Percentiles rank a stretch among this genome's conserved stretches.
These are phyloP conservation scores for Parthenolecanium corni DNA, from an alignment of 2,888 invertebrate genomes.

Conservation along the genomic window DNA sequence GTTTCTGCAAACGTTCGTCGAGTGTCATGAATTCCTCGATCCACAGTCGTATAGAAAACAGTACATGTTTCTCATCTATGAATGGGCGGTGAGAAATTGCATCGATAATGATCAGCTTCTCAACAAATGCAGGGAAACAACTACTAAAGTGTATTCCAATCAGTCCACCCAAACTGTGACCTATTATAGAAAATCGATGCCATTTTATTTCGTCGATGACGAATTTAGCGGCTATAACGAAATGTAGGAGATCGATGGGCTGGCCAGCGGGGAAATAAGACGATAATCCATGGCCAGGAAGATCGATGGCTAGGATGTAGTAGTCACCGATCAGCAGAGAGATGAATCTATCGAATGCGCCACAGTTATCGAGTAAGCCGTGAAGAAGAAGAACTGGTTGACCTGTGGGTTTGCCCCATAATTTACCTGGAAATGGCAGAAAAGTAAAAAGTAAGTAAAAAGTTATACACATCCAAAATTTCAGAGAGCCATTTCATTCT, in stretches of 20 bases:
- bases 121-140: conserved; percentile 35
- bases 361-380: conserved; percentile 40
- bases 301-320: conserved; percentile 39
- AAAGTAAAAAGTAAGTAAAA: too few species aligned
- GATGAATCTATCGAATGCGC: conserved; percentile 39
- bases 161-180: conserved; percentile 41
- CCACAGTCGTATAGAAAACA: conserved; percentile 30
- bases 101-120: conserved; percentile 37
- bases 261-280: conserved; percentile 38
- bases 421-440: conserved; percentile 34
- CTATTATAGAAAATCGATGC: conserved; percentile 37
- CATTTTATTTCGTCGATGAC: conserved; percentile 38
- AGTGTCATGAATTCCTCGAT: conserved; percentile 33
- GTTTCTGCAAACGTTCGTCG: conserved; percentile 31
- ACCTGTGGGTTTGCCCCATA: conserved; percentile 35
- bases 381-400: conserved; percentile 39
- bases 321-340: conserved; percentile 37
- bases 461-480: too few species aligned
- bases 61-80: conserved; percentile 30
- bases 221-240: conserved; percentile 35
- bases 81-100: conserved; percentile 33
- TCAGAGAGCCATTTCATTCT: too few species aligned
- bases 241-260: conserved; percentile 37
- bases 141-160: conserved; percentile 34
- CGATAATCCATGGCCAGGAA: conserved; percentile 41